Conservation (phyloP, 1,140 invertebrate genomes). For the Nomia melanderi region DNA sequence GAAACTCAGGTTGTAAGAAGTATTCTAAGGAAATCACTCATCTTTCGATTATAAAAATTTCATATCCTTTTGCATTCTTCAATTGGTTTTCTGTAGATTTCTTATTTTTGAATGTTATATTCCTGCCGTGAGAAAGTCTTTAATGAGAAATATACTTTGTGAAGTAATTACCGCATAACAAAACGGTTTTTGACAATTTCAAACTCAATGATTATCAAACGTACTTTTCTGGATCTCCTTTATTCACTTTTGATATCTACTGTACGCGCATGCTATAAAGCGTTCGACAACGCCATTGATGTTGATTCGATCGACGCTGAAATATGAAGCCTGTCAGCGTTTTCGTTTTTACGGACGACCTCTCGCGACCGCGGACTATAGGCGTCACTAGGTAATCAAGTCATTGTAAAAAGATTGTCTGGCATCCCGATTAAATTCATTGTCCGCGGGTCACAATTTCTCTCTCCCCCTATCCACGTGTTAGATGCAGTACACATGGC, state of each 20-base stretch:
- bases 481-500: not conserved
- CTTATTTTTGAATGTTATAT: no score
- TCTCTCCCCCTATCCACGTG: not conserved
- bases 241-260: not conserved
- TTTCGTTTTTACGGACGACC: conserved; percentile 30
- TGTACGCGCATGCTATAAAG: not conserved
- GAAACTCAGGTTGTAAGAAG: no score
- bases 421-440: conserved; percentile 38
- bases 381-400: conserved; percentile 18
- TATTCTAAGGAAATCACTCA: no score
- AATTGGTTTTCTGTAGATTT: no score
- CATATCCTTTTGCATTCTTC: no score
- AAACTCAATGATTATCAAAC: no score
- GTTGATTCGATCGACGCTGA: conserved; percentile 32
- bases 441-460: not conserved
- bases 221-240: no score
- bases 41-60: no score
- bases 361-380: not conserved
- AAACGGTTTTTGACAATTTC: no score
- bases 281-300: conserved; percentile 20
- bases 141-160: no score
- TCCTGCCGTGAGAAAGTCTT: no score
- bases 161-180: no score
- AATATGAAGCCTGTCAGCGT: conserved; percentile 32
- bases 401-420: conserved; percentile 21